These are phyloP conservation scores for Kryptopterus vitreolus DNA, from an alignment of 2,797 vertebrate species.

Conservation along the genomic window DNA sequence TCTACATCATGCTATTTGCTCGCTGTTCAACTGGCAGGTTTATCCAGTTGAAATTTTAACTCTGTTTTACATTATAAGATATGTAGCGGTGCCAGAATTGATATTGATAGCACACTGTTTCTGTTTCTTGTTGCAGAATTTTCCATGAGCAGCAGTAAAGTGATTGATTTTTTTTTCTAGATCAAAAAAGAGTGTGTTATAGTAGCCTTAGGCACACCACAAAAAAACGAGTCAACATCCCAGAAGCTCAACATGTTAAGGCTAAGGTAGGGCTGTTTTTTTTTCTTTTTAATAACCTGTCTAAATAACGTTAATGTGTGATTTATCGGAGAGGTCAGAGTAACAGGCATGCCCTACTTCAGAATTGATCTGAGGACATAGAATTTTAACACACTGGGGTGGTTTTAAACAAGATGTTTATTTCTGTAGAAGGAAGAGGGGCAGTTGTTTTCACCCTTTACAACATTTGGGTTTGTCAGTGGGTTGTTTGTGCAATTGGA, in stretches of 20 bases:
- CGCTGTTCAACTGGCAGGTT: conserved; percentile 1
- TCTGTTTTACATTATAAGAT: background rate
- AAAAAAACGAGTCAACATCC: conserved; percentile 23
- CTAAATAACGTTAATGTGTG: conserved; percentile 5
- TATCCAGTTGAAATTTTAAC: background rate
- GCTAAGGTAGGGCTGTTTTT: background rate
- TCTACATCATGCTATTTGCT: conserved; percentile 30
- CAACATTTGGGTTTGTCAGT: background rate
- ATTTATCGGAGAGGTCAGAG: conserved; percentile 5
- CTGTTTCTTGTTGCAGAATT: conserved; percentile 9
- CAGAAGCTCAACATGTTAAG: conserved; percentile 19
- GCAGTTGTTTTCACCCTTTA: background rate
- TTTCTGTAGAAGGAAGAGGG: background rate
- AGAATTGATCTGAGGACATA: background rate
- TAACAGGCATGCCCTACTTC: background rate
- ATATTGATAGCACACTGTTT: conserved; percentile 22
- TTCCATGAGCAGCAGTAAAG: conserved; percentile 14
- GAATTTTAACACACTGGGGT: no score
- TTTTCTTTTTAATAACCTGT: background rate
- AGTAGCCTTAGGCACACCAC: conserved; percentile 19
- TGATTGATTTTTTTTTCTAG: conserved; percentile 20
- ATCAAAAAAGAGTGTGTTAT: conserved; percentile 6
- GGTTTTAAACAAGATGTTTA: background rate
- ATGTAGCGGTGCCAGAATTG: background rate
- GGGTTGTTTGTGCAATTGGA: no score